phyloP scores from a whole-genome alignment of 2,113 vertebrate species.

The Aspidoscelis tigris region DNA sequence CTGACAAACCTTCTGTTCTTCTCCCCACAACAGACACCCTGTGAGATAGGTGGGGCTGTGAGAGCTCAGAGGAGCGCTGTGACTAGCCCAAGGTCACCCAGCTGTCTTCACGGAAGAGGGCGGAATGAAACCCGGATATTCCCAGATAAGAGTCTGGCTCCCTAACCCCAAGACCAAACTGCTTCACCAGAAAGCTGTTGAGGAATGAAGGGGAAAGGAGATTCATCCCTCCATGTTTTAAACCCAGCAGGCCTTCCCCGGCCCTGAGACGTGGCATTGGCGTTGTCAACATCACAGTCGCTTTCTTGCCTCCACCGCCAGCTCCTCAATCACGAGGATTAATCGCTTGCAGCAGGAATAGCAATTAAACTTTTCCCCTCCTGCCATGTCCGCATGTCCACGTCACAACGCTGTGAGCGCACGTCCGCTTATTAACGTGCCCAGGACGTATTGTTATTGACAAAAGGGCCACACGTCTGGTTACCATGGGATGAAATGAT shows the following conservation, averaged over 20 bases:
- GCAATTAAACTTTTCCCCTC: slow-evolving; percentile 40
- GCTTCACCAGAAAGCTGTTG: no score
- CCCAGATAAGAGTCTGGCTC: no score
- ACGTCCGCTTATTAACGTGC: slow-evolving; percentile 37
- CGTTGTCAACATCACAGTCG: slow-evolving; percentile 1
- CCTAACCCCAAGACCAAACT: no score
- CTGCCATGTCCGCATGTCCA: slow-evolving; percentile 14
- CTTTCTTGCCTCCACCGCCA: slow-evolving; percentile 30
- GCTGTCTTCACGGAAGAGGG: no score
- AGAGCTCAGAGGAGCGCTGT: no score
- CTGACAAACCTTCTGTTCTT: no score
- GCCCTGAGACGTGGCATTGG: slow-evolving; percentile 1
- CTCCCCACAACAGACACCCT: no score
- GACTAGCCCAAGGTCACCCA: no score
- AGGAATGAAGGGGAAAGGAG: no score
- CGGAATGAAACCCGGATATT: no score
- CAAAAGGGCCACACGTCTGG: slow-evolving; percentile 13
- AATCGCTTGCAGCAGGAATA: slow-evolving; percentile 39
- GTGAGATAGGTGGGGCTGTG: no score
- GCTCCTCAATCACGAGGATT: slow-evolving; percentile 62
- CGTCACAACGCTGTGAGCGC: slow-evolving; percentile 36
- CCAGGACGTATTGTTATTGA: slow-evolving; percentile 41
- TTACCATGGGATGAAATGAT: background rate
- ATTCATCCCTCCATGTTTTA: slow-evolving; percentile 9
- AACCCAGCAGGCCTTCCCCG: background rate